Evolutionary conservation across 1,140 invertebrate genomes (phyloP), one percentile per base, ranked within the genome.

Genomic region (Steinernema feltiae): DNA sequence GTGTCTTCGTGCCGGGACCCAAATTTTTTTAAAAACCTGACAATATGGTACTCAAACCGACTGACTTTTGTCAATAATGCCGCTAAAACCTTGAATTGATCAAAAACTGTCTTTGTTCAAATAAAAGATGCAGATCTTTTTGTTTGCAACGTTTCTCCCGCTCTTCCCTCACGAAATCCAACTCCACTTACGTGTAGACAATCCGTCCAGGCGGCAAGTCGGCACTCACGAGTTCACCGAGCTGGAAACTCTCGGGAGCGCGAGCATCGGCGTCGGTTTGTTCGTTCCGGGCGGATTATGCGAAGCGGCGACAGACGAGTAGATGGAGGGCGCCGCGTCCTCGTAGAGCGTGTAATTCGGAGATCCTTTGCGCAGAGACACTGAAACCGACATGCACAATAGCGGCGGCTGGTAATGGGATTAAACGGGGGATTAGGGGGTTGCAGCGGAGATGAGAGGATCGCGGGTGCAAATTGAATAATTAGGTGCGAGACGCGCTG

Each of bases 181-280:
- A 41, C 18, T 41, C 35, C 53, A 63, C 53, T 63, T 71, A 71
- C 70, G 70, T 71, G 29, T 71, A 71, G 70, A 71, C 70, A 24
- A 71, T 35, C 15, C 32, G 12, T 32, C 70, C 70, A 32, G 70
- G 70, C 70, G 70, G 70, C 70, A 71, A 53, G 30, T 71, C 70
- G 29, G 70, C 70, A 32, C 32, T 53, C 70, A 71, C 70, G 12
- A 35, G 21, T 3, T 71, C 70, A 27, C 70, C 70, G 7, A 71
- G 30, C 32, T 71, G 32, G 70, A 71, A 71, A 53, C 70, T 71
- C 2, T 71, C 70, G 70, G 70, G 7, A 71, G 29, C 12, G 70
- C 32, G 12, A 32, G 29, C 70, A 71, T 35, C 24, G 70, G 70
- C 7, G 53, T 27, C 53, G 53, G 53, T 21, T 63, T 63, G 53